Conservation (phyloP, 2,113 vertebrate genomes). For the Bubo blakistoni region DNA sequence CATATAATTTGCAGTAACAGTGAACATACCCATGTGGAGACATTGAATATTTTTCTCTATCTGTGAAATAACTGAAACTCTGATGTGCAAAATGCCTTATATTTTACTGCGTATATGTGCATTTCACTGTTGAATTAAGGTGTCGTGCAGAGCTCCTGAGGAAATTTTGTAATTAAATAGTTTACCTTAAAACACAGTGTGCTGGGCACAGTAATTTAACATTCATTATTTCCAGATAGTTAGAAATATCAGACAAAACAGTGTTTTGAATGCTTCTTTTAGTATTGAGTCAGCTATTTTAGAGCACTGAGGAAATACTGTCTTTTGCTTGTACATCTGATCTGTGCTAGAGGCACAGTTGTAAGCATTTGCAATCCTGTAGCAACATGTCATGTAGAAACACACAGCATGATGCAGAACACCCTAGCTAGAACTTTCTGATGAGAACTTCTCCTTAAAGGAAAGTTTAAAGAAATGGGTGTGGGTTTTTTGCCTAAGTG, state of each 20-base stretch:
- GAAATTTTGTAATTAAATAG: neutral
- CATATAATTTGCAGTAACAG: neutral
- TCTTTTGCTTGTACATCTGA: neutral
- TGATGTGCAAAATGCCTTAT: neutral
- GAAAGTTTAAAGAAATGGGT: neutral
- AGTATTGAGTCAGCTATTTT: neutral
- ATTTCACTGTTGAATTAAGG: neutral
- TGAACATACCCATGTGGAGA: neutral
- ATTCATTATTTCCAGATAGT: neutral
- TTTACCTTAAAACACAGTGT: neutral
- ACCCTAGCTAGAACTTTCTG: neutral
- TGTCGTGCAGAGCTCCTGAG: neutral
- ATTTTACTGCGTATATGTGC: neutral
- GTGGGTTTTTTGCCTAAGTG: neutral
- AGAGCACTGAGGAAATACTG: neutral
- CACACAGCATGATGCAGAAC: neutral
- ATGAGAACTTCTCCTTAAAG: neutral
- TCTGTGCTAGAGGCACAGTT: neutral
- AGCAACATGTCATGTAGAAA: neutral
- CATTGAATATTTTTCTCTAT: neutral
- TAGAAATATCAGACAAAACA: neutral
- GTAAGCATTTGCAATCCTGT: neutral
- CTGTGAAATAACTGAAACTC: neutral
- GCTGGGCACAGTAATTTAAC: neutral
- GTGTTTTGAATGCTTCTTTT: neutral